phyloP scores from a whole-genome alignment of 2,888 invertebrate species.

The Coelogynopora nodosa region DNA sequence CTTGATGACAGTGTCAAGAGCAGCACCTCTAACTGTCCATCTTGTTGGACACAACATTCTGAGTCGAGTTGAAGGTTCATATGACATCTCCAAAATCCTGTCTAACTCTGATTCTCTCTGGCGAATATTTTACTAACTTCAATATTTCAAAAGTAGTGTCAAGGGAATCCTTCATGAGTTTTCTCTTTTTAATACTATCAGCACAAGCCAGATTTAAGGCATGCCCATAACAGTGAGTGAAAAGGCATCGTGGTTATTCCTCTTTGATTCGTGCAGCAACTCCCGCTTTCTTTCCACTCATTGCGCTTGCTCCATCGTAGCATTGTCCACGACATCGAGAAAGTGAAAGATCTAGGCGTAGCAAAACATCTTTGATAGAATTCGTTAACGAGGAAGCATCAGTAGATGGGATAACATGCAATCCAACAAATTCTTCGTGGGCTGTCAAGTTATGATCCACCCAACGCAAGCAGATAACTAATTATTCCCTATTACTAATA shows the following conservation, averaged over 20 bases:
- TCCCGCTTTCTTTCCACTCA: background rate
- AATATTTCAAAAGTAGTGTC: background rate
- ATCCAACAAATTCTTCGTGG: slow-evolving; percentile 50
- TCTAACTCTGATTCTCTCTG: background rate
- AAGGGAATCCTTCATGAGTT: background rate
- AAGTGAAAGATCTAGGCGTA: slow-evolving; percentile 47
- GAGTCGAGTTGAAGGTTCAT: slow-evolving; percentile 27
- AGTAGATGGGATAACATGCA: slow-evolving; percentile 46
- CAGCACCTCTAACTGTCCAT: slow-evolving; percentile 23
- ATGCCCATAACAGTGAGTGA: background rate
- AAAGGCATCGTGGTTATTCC: background rate
- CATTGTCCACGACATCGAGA: background rate
- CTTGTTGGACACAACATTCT: slow-evolving; percentile 31
- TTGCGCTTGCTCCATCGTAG: background rate
- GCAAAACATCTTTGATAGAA: slow-evolving; percentile 47
- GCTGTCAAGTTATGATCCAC: slow-evolving; percentile 47
- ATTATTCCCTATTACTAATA: slow-evolving; percentile 49
- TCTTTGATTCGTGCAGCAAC: background rate
- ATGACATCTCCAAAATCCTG: slow-evolving; percentile 18
- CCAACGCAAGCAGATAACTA: slow-evolving; percentile 49
- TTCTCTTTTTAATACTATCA: background rate
- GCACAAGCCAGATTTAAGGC: background rate
- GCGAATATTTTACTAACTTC: background rate
- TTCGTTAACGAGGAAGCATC: slow-evolving; percentile 45
- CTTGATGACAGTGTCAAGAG: slow-evolving; percentile 7